A percentile compares a stretch with the other conserved stretches of the same genome.
Conservation (phyloP, 2,797 vertebrate species). For the Menidia menidia region DNA sequence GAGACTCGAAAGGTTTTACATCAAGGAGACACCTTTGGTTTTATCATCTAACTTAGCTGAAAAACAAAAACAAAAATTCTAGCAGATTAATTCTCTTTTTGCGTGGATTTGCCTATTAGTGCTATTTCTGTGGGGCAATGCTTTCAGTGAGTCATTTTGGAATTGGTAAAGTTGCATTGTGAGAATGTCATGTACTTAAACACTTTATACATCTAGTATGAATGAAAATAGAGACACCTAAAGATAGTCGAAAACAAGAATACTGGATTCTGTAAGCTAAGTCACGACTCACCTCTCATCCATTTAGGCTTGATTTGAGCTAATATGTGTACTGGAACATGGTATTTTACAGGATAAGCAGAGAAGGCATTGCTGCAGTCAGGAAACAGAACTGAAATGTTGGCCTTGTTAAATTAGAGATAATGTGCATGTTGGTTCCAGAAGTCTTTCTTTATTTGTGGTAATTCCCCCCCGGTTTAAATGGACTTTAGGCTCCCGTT, state of each 20-base stretch:
- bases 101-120: constrained; percentile 5
- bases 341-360: constrained; percentile 53
- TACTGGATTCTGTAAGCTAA: constrained; percentile 40
- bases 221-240: constrained; percentile 38
- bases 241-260: constrained; percentile 31
- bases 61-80: constrained; percentile 18
- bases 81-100: constrained; percentile 12
- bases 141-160: constrained; percentile 64
- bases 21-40: constrained; percentile 17
- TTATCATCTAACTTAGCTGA: constrained; percentile 21
- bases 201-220: constrained; percentile 44
- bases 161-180: constrained; percentile 28
- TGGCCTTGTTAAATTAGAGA: constrained; percentile 76
- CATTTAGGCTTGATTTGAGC: constrained; percentile 48
- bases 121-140: constrained; percentile 25
- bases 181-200: constrained; percentile 30
- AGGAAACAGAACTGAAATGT: constrained; percentile 59
- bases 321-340: constrained; percentile 37
- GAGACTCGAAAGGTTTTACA: constrained; percentile 6
- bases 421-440: constrained; percentile 75
- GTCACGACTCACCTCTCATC: constrained; percentile 61
- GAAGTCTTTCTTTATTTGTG: constrained; percentile 65
- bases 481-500: constrained; percentile 63
- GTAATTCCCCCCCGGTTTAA: constrained; percentile 73
- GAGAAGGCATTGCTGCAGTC: constrained; percentile 49